Percentiles rank a stretch among this genome's conserved stretches.
phyloP scores from a whole-genome alignment of 2,113 vertebrate genomes.

The Saguinus midas region DNA sequence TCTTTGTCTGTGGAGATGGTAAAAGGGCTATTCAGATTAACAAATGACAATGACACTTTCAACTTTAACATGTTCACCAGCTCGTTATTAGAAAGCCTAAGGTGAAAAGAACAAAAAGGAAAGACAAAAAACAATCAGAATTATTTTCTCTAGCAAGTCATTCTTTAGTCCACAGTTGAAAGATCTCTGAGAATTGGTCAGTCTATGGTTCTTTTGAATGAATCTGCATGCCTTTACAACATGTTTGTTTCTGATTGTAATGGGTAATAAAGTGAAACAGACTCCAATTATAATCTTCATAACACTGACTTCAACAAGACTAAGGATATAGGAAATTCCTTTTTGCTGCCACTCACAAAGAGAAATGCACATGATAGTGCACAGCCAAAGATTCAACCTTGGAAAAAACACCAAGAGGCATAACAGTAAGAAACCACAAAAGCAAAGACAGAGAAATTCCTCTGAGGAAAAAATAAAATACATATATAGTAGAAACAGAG shows the following conservation, averaged over 20 bases:
- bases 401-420: not conserved
- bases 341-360: constrained; percentile 54
- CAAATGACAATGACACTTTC: not conserved
- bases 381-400: not conserved
- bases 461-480: not conserved
- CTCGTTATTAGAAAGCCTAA: not conserved
- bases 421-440: not conserved
- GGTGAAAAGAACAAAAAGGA: not conserved
- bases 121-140: not conserved
- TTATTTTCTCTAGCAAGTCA: not conserved
- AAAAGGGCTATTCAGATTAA: too few relatives aligned
- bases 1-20: too few relatives aligned
- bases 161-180: not conserved
- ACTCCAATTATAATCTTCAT: constrained; percentile 62
- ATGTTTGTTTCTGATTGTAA: constrained; percentile 14
- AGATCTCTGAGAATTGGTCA: not conserved
- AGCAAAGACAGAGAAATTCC: not conserved
- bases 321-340: constrained; percentile 35
- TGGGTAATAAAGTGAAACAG: constrained; percentile 53
- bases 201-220: constrained; percentile 5
- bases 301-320: constrained; percentile 58
- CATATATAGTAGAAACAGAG: not conserved
- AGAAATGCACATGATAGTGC: constrained; percentile 45
- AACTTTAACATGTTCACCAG: not conserved
- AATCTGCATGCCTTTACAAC: constrained; percentile 3